Base-by-base conservation (phyloP, 2,888 invertebrate genomes). In the Eustalomyia histrio region DNA sequence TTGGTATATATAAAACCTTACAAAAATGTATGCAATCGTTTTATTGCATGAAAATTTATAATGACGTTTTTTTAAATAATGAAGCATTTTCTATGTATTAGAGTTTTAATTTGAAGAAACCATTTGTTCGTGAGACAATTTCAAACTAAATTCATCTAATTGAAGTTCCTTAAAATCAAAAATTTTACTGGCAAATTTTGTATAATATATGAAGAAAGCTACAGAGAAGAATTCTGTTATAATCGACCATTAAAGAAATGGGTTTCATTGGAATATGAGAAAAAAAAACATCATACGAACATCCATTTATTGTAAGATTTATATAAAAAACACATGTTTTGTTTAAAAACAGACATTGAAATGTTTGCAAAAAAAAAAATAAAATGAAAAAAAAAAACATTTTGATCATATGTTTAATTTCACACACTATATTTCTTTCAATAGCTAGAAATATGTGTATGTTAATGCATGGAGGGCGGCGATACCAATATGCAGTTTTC, bases 401-500 rank as follows among this genome's bases (percentile, higher is more conserved):
- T 39, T 39, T 7, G n/a, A 78, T 76, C 82, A 82, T 52, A 74
- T 82, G 82, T 82, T 82, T 74, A 17, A 69, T 74, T 82, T 82
- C 82, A 79, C 63, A 74, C 60, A 76, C 39, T 58, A 65, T 39
- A 52, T 35, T 64, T 63, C 16, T 58, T 43, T 17, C 55, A 16
- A 58, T 63, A 47, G 21, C 21, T 21, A 21, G 21, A 39, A 39
- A 39, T 1, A 69, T 43, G 10, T 17, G 64, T 53, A 74, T n/a
- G 12, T n/a, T 1, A 12, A 24, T 10, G 10, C 35, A 52, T 52
- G 43, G 52, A 55, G 60, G 33, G 39, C 58, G 47, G 52, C 58
- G 14, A 29, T 55, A 68, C 14, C 57, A 35, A 57, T 2, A 9
- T 69, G 57, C 35, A 35, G 33, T 69, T 69, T 63, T 69, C 43